Evolutionary conservation across 2,797 vertebrate genomes (phyloP).

Genomic region (Pseudomugil gertrudae): DNA sequence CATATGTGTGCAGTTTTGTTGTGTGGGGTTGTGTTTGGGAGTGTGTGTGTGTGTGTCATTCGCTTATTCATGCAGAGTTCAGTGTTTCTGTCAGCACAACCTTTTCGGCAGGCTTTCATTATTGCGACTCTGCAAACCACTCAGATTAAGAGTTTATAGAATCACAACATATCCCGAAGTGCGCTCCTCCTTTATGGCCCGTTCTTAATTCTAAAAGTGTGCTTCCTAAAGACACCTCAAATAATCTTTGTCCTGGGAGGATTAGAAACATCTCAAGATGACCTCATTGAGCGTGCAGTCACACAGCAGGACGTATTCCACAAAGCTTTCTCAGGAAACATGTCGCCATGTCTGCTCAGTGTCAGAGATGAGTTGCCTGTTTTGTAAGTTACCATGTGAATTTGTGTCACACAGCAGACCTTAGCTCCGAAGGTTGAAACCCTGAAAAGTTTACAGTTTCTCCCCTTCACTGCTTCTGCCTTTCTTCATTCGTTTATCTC

Average conservation of each 20-base stretch:
- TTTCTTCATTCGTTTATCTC: constrained; percentile 1
- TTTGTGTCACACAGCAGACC: constrained; percentile 25
- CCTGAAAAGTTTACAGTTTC: constrained; percentile 5
- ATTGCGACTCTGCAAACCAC: constrained; percentile 40
- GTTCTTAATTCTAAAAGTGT: constrained; percentile 35
- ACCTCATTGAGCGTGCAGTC: constrained; percentile 51
- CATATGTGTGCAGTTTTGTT: constrained; percentile 38
- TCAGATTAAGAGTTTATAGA: constrained; percentile 44
- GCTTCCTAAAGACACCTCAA: constrained; percentile 47
- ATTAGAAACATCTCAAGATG: constrained; percentile 43
- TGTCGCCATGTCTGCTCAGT: constrained; percentile 12
- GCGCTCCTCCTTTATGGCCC: constrained; percentile 55
- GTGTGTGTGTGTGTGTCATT: constrained; percentile 24
- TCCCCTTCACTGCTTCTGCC: constrained; percentile 11
- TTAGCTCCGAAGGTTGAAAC: constrained; percentile 29
- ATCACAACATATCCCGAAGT: constrained; percentile 34
- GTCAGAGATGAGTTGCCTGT: constrained; percentile 28
- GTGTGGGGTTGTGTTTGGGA: constrained; percentile 1
- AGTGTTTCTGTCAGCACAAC: constrained; percentile 54
- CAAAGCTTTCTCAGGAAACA: constrained; percentile 16
- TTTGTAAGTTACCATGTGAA: neutral
- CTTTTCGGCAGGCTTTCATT: constrained; percentile 37
- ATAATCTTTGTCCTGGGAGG: constrained; percentile 60
- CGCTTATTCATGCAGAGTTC: constrained; percentile 34
- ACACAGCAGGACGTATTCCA: constrained; percentile 24